These are phyloP conservation scores for Gallinago undulata DNA, from an alignment of 2,113 vertebrate genomes.

Conservation along the genomic window DNA sequence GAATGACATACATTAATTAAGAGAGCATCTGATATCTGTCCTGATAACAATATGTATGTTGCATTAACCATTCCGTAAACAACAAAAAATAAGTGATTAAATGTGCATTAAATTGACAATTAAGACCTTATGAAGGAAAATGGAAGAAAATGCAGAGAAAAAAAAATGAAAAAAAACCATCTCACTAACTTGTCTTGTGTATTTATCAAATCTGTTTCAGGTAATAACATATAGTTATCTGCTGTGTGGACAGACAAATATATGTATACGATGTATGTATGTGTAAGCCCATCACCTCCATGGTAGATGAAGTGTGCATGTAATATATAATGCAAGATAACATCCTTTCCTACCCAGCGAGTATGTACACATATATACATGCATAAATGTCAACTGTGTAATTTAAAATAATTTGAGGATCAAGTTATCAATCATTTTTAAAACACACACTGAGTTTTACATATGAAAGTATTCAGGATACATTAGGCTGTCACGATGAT, in stretches of 20 bases:
- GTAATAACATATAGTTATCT: neutral
- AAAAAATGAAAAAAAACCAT: neutral
- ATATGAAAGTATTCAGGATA: constrained; percentile 15
- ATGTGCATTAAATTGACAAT: neutral
- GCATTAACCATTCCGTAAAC: neutral
- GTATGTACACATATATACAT: constrained; percentile 12
- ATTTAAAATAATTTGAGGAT: constrained; percentile 45
- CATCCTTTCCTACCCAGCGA: neutral
- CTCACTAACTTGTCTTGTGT: neutral
- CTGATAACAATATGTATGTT: neutral
- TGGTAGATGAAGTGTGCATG: neutral
- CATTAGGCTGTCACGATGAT: constrained; percentile 29
- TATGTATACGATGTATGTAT: neutral
- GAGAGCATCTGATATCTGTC: neutral
- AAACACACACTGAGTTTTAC: constrained; percentile 5
- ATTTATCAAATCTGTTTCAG: neutral
- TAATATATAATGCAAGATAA: neutral
- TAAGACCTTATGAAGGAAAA: neutral
- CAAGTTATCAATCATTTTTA: constrained; percentile 49
- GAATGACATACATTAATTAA: neutral
- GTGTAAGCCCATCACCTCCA: neutral
- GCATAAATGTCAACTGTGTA: constrained; percentile 42
- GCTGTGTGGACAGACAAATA: neutral
- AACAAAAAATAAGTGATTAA: neutral
- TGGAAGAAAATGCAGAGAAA: neutral